Conservation (phyloP, 2,797 vertebrate genomes). For the Gymnothorax javanicus region DNA sequence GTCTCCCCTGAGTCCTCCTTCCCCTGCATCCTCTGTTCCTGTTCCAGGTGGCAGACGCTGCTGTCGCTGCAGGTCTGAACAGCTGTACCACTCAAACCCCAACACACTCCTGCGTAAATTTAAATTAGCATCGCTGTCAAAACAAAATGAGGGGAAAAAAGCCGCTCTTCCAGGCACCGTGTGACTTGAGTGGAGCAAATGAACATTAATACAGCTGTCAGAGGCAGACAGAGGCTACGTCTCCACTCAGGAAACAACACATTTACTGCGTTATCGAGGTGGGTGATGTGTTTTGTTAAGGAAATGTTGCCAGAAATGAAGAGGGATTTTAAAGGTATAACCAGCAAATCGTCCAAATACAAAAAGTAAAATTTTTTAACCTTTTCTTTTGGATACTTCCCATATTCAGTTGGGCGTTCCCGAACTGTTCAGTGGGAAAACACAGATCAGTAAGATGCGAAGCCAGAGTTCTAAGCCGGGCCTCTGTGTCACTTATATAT, state of each 20-base stretch:
- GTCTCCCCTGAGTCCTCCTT: background rate
- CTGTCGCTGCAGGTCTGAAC: background rate
- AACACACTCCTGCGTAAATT: slow-evolving; percentile 7
- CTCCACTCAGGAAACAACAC: background rate
- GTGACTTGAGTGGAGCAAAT: background rate
- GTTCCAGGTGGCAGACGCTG: background rate
- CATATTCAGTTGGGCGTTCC: too few relatives aligned
- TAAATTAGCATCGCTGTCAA: slow-evolving; percentile 18
- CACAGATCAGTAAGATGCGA: too few relatives aligned
- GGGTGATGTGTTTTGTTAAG: background rate
- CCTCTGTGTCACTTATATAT: too few relatives aligned
- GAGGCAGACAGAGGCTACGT: background rate
- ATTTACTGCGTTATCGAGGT: background rate
- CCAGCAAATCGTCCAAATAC: too few relatives aligned
- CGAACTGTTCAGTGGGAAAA: too few relatives aligned
- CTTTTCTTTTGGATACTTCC: too few relatives aligned
- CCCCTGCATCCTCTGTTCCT: background rate
- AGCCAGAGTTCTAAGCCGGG: too few relatives aligned
- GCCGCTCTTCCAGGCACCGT: slow-evolving; percentile 7
- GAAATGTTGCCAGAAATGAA: background rate
- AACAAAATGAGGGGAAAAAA: slow-evolving; percentile 5
- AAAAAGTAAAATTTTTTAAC: too few relatives aligned
- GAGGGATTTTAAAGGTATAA: background rate
- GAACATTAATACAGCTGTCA: slow-evolving; percentile 22
- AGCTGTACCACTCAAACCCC: slow-evolving; percentile 6